Percentiles rank a stretch among this genome's conserved stretches.
Evolutionary conservation across 2,113 vertebrate genomes (phyloP).

Genomic region (Herpetotheres cachinnans): DNA sequence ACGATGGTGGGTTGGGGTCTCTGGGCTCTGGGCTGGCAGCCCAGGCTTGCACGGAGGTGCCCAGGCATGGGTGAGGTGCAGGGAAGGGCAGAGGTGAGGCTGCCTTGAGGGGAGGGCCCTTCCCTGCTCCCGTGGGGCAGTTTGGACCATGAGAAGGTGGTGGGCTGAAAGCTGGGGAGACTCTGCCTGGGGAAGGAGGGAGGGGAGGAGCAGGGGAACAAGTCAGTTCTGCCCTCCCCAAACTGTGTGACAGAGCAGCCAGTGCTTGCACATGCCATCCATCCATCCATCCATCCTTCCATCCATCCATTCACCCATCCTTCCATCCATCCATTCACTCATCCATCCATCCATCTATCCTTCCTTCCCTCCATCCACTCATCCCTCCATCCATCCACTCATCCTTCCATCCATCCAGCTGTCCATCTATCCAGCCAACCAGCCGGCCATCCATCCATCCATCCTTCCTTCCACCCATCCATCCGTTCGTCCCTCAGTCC

Average conservation of each 20-base stretch:
- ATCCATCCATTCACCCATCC: background rate
- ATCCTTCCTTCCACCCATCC: background rate
- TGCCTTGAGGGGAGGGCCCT: background rate
- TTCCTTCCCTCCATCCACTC: too few species aligned
- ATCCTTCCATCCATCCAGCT: background rate
- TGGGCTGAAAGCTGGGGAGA: background rate
- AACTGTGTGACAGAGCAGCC: background rate
- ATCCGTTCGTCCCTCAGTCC: accelerated
- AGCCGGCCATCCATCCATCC: too few species aligned
- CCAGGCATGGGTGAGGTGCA: background rate
- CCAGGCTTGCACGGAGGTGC: background rate
- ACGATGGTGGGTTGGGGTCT: background rate
- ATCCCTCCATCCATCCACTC: too few species aligned
- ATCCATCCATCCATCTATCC: background rate
- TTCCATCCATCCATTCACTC: too few species aligned
- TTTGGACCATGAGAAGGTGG: background rate
- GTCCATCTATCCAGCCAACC: background rate
- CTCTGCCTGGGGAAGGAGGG: background rate
- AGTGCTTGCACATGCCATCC: background rate
- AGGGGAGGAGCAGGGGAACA: background rate
- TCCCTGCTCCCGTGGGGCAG: background rate
- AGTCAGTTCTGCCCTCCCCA: background rate
- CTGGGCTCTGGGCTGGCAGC: background rate
- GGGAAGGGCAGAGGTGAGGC: background rate
- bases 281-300: background rate